Conservation (phyloP, 2,888 invertebrate genomes). For the Ochropleura plecta region DNA sequence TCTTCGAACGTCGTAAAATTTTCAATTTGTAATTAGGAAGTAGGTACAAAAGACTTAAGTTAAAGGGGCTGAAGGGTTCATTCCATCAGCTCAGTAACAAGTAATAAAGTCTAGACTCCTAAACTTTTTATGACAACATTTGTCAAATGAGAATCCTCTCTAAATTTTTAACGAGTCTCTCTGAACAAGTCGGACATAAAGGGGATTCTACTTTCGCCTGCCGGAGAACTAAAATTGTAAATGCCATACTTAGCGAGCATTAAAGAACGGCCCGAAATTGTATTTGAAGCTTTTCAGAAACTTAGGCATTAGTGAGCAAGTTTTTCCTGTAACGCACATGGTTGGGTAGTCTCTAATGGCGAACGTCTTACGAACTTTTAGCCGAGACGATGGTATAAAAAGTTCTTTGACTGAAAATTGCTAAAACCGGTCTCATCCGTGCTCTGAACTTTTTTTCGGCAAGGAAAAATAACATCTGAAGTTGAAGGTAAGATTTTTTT, state of each 20-base stretch:
- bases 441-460: slow-evolving; percentile 73
- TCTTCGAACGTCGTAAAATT: neutral
- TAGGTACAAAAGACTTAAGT: slow-evolving; percentile 3
- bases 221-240: slow-evolving; percentile 51
- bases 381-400: slow-evolving; percentile 69
- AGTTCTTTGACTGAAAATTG: slow-evolving; percentile 74
- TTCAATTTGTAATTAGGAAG: slow-evolving; percentile 25
- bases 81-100: slow-evolving; percentile 55
- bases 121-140: slow-evolving; percentile 62
- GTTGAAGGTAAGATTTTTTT: slow-evolving; percentile 17
- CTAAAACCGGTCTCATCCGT: slow-evolving; percentile 78
- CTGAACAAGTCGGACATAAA: slow-evolving; percentile 55
- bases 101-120: slow-evolving; percentile 62
- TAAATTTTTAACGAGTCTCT: slow-evolving; percentile 61
- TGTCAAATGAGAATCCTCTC: slow-evolving; percentile 61
- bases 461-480: slow-evolving; percentile 67
- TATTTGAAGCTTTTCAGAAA: slow-evolving; percentile 84
- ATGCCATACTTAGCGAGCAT: slow-evolving; percentile 65
- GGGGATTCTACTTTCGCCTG: slow-evolving; percentile 50
- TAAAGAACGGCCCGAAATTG: slow-evolving; percentile 75
- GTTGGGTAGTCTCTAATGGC: slow-evolving; percentile 85
- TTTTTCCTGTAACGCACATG: slow-evolving; percentile 85
- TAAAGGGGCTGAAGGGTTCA: slow-evolving; percentile 38
- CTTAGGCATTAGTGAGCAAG: slow-evolving; percentile 83
- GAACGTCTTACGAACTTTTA: slow-evolving; percentile 79